Base-by-base conservation (phyloP, 2,888 invertebrate species). In the Marronus borbonicus region DNA sequence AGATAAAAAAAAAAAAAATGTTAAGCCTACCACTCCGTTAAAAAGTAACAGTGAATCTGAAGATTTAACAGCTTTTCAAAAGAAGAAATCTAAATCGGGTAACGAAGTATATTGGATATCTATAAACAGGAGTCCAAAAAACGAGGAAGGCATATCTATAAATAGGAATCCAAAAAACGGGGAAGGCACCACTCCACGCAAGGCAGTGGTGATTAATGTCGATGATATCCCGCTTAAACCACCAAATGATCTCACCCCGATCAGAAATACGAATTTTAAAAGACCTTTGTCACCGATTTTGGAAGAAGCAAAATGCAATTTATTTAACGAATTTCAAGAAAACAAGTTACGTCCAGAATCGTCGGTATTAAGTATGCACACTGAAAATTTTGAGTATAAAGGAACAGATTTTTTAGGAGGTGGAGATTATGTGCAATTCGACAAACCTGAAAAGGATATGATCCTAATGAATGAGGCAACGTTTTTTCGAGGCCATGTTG, bases 51-150 rank as follows among this genome's bases (percentile, higher is more conserved):
- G n/a, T 20, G 5, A 55, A 0, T 14, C 31, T 5, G 77, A 81
- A 52, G 81, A 81, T 28, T 20, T 79, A 5, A 76, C 76, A 20
- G 60, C 68, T 17, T 83, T 83, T 65, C 77, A 80, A 72, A 36
- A 77, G 12, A 82, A 79, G 69, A 80, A 78, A 39, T 70, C 79
- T 17, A 60, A 62, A 28, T 75, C 80, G 0, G 82, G 81, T 2
- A 85, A 84, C n/a, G 88, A 88, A 81, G 84, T 83, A n/a, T 87
- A 85, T 78, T 88, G 88, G 88, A 83, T 88, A 66, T 80, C 87
- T 0, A 83, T 87, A 65, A 82, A 83, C 36, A 84, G 83, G 72
- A 83, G 84, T 14, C 36, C 75, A 74, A 77, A 78, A 70, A 77
- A 28, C 64, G n/a, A 44, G n/a, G 68, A 77, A 20, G 52, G 75